Evolutionary conservation across 2,797 vertebrate species (phyloP), one percentile per base, ranked within the genome.

Genomic region (Orientallactaga sibirica): DNA sequence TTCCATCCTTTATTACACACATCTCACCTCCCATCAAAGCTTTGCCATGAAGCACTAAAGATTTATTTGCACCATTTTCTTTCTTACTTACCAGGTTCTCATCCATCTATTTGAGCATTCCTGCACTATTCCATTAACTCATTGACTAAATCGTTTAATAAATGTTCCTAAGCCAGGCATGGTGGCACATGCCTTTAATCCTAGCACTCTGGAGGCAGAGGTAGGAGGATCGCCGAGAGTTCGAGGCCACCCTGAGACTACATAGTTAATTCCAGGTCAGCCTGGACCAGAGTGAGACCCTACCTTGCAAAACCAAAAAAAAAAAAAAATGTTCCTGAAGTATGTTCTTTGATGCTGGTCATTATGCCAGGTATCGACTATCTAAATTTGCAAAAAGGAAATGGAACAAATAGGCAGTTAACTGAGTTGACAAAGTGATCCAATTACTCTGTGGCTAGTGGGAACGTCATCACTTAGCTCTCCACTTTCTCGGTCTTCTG

Each of bases 321-420:
- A 37, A 37, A 37, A 37, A 37, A 37, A 93, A 83, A 86, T 92
- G 88, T 78, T 85, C 92, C 61, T 37, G 37, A 93, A 90, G 79
- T 16, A 52, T 8, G 19, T 77, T 73, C 67, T 62, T 70, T 95
- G 83, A 25, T 73, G 25, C 33, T 52, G 74, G 85, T 6, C 6
- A 22, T 43, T 12, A 9, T 43, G 48, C 27, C 62, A 67, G 81
- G 73, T 37, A 74, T 77, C 82, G 64, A 24, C n/a, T 78, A 58
- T 88, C 52, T 37, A 91, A 85, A 91, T 91, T 92, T 93, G 64
- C 85, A 58, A 68, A 66, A 93, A 80, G 91, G 82, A 92, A 94
- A 79, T 52, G 67, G 93, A 95, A 90, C n/a, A 67, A 93, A 90
- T 5, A 24, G 37, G 24, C n/a, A 91, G 27, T 92, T 96, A 92